phyloP scores from a whole-genome alignment of 2,888 invertebrate genomes.

The Busseola fusca region DNA sequence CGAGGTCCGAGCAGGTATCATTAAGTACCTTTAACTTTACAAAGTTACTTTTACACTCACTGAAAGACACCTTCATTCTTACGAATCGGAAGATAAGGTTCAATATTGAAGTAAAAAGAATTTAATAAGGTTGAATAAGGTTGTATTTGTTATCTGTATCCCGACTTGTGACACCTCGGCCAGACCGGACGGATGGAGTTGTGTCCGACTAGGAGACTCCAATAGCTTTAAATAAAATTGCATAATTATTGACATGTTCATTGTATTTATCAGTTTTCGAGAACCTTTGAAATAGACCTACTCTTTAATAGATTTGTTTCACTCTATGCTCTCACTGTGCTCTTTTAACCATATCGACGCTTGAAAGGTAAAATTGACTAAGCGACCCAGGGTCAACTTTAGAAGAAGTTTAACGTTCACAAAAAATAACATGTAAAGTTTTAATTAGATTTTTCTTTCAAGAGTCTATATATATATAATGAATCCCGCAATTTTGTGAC shows the following conservation, averaged over 20 bases:
- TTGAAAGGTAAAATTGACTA: neutral
- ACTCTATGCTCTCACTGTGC: neutral
- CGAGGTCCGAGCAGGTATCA: conserved; percentile 76
- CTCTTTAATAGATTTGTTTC: neutral
- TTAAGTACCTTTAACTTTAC: conserved; percentile 76
- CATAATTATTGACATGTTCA: conserved; percentile 17
- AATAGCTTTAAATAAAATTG: conserved; percentile 38
- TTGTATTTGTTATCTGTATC: conserved; percentile 75
- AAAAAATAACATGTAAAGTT: neutral
- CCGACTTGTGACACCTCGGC: conserved; percentile 77
- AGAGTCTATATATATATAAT: too few species aligned
- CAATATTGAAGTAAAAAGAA: conserved; percentile 33
- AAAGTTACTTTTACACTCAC: conserved; percentile 42
- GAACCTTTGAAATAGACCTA: neutral
- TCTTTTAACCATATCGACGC: neutral
- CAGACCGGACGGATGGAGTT: conserved; percentile 69
- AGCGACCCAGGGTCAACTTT: neutral
- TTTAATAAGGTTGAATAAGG: conserved; percentile 28
- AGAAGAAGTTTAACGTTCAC: neutral
- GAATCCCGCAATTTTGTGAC: neutral
- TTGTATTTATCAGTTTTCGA: neutral
- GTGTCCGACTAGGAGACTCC: conserved; percentile 67
- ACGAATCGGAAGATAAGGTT: conserved; percentile 38
- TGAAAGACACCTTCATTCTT: neutral
- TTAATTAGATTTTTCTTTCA: too few species aligned